phyloP scores from a whole-genome alignment of 1,140 invertebrate species.

The Penaeus chinensis region DNA sequence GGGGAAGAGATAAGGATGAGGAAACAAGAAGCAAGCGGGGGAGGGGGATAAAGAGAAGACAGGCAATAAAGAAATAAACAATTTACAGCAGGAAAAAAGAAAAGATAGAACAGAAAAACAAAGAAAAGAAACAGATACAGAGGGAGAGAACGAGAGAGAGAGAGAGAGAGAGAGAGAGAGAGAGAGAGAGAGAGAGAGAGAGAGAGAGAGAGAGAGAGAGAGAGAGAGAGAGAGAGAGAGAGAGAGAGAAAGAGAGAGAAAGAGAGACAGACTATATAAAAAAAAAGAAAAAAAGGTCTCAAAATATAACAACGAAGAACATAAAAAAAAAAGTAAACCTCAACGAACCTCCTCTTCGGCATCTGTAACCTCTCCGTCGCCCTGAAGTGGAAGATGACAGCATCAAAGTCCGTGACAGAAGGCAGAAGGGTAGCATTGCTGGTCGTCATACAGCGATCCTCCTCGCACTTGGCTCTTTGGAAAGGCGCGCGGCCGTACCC shows the following conservation, averaged over 20 bases:
- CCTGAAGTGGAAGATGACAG: constrained; percentile 58
- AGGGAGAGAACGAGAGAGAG: too few relatives aligned
- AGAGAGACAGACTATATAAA: too few relatives aligned
- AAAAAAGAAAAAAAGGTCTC: too few relatives aligned
- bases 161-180: too few relatives aligned
- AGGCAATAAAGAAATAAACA: not conserved
- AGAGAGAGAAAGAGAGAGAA: too few relatives aligned
- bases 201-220: not conserved
- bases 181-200: not conserved
- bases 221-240: too few relatives aligned
- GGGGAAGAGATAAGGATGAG: too few relatives aligned
- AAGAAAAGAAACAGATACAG: too few relatives aligned
- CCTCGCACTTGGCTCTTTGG: constrained; percentile 22
- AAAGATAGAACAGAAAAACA: too few relatives aligned
- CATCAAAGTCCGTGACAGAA: constrained; percentile 14
- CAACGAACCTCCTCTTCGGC: constrained; percentile 31
- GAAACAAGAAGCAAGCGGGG: not conserved
- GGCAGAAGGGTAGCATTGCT: constrained; percentile 2
- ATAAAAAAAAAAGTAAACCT: too few relatives aligned
- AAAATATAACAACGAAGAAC: too few relatives aligned
- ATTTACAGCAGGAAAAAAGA: not conserved
- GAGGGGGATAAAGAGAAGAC: not conserved
- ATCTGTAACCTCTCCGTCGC: not conserved
- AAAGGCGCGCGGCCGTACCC: constrained; percentile 41
- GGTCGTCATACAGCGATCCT: constrained; percentile 34